Evolutionary conservation across 2,113 vertebrate species (phyloP).

Genomic region (Erythrocercus mccallii): DNA sequence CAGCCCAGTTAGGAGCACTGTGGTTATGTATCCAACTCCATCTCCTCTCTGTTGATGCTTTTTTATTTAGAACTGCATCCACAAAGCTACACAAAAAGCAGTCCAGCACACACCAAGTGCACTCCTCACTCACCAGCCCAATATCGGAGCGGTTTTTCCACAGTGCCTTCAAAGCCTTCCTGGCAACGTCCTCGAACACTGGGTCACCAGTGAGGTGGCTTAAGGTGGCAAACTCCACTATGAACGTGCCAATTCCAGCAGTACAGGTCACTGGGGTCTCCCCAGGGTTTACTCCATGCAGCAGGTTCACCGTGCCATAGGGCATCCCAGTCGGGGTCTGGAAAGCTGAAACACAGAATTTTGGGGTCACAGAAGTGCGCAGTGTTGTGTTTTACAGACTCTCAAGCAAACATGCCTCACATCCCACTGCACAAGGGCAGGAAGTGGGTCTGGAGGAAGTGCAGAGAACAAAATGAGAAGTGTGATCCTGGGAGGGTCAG

Average conservation of each 20-base stretch:
- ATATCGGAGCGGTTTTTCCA: conserved; percentile 94
- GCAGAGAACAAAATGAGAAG: background rate
- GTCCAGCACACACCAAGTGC: background rate
- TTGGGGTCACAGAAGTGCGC: background rate
- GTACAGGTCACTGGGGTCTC: conserved; percentile 97
- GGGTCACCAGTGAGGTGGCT: conserved; percentile 92
- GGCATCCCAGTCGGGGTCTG: conserved; percentile 96
- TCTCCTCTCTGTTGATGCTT: background rate
- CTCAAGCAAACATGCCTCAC: background rate
- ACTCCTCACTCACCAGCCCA: conserved; percentile 83
- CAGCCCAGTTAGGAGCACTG: background rate
- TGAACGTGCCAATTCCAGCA: conserved; percentile 94
- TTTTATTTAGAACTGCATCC: background rate
- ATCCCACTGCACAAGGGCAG: background rate
- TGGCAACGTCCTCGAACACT: conserved; percentile 83
- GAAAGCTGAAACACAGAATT: conserved; percentile 79
- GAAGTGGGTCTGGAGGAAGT: background rate
- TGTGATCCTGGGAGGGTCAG: background rate
- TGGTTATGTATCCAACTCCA: background rate
- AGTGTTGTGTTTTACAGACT: background rate
- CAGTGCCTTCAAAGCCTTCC: conserved; percentile 83
- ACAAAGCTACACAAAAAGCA: background rate
- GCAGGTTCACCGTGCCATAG: conserved; percentile 93
- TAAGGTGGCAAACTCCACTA: conserved; percentile 92
- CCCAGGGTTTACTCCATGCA: conserved; percentile 86